These are phyloP conservation scores for Gari tellinella DNA, from an alignment of 2,888 invertebrate species.

Conservation along the genomic window DNA sequence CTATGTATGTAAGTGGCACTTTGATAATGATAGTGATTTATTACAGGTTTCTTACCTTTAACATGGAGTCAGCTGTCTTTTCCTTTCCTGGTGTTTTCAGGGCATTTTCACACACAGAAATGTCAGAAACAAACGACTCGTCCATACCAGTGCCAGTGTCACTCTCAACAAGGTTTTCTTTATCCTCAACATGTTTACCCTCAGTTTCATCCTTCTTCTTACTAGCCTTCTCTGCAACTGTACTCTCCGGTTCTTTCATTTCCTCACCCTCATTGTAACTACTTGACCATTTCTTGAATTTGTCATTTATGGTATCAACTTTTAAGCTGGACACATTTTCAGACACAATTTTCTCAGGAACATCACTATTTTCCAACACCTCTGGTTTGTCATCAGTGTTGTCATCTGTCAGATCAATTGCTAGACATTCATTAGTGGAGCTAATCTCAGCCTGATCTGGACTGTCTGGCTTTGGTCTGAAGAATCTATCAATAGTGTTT, in stretches of 20 bases:
- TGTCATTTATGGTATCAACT: too few species aligned
- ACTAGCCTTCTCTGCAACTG: not conserved
- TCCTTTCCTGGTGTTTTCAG: slow-evolving; percentile 56
- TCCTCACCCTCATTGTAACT: too few species aligned
- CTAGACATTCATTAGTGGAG: slow-evolving; percentile 71
- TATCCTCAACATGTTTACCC: slow-evolving; percentile 24
- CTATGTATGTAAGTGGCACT: too few species aligned
- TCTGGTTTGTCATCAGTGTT: not conserved
- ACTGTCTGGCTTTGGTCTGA: slow-evolving; percentile 23
- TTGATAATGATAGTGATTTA: too few species aligned
- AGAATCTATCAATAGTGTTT: slow-evolving; percentile 63
- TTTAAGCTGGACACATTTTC: too few species aligned
- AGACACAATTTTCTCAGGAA: too few species aligned
- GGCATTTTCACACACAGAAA: slow-evolving; percentile 60
- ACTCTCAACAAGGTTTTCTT: slow-evolving; percentile 29
- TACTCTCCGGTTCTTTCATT: too few species aligned
- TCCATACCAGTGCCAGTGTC: slow-evolving; percentile 18
- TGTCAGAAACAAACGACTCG: slow-evolving; percentile 47
- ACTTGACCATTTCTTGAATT: too few species aligned
- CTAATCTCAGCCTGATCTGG: slow-evolving; percentile 70
- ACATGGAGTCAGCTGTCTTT: slow-evolving; percentile 23
- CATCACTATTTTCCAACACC: not conserved
- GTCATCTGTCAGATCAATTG: slow-evolving; percentile 70
- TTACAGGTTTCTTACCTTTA: slow-evolving; percentile 26
- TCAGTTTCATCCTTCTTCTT: slow-evolving; percentile 8